A percentile compares a stretch with the other conserved stretches of the same genome.
These are phyloP conservation scores for Lampropteryx suffumata DNA, from an alignment of 2,888 invertebrate genomes.

Conservation along the genomic window DNA sequence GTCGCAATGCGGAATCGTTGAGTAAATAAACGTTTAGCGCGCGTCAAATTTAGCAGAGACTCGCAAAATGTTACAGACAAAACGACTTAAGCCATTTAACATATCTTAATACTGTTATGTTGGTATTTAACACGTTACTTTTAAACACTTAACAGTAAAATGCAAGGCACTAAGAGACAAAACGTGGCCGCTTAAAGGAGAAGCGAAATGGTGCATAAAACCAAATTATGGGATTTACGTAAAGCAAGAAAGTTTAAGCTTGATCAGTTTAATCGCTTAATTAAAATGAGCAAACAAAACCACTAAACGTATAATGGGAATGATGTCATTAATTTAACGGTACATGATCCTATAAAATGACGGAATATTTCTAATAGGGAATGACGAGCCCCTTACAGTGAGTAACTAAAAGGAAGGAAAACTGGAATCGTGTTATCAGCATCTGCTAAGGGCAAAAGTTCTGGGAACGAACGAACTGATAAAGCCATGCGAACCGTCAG, in stretches of 20 bases:
- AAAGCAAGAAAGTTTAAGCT: background rate
- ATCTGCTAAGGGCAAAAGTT: slow-evolving; percentile 4
- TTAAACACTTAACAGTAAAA: slow-evolving; percentile 10
- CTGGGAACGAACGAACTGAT: slow-evolving; percentile 5
- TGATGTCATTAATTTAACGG: slow-evolving; percentile 30
- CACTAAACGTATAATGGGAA: slow-evolving; percentile 25
- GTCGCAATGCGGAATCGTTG: slow-evolving; percentile 51
- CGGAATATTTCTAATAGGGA: slow-evolving; percentile 10
- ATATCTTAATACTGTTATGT: slow-evolving; percentile 55
- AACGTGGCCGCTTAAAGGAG: slow-evolving; percentile 16
- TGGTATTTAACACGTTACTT: slow-evolving; percentile 37
- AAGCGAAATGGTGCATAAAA: slow-evolving; percentile 12
- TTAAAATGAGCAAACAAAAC: slow-evolving; percentile 24
- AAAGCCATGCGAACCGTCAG: slow-evolving; percentile 1
- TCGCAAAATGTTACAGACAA: slow-evolving; percentile 54
- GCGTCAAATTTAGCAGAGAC: slow-evolving; percentile 60
- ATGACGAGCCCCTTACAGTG: slow-evolving; percentile 11
- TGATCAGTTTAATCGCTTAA: slow-evolving; percentile 1
- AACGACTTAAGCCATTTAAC: slow-evolving; percentile 65
- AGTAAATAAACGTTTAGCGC: slow-evolving; percentile 58
- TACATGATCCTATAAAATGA: slow-evolving; percentile 20
- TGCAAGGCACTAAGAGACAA: slow-evolving; percentile 19
- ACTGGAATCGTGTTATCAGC: slow-evolving; percentile 4
- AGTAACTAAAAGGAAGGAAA: slow-evolving; percentile 17
- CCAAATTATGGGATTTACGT: background rate